These are phyloP conservation scores for Machaerirhynchus nigripectus DNA, from an alignment of 2,113 vertebrate species.

Conservation along the genomic window DNA sequence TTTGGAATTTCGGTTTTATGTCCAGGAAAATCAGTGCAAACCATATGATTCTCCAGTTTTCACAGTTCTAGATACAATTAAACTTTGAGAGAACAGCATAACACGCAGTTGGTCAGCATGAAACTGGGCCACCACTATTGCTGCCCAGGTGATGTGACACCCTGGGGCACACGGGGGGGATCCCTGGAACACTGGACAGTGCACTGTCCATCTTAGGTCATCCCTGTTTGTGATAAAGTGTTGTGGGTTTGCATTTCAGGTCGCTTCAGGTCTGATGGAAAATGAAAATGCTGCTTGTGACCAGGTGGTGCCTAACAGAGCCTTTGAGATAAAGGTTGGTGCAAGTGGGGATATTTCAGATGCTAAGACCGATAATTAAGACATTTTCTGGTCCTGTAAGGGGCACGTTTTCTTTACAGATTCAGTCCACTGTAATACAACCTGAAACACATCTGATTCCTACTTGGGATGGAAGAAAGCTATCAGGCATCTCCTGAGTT, in stretches of 20 bases:
- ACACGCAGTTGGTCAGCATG: not conserved
- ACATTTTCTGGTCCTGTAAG: not conserved
- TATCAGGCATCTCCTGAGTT: conserved; percentile 71
- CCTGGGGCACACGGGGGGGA: not conserved
- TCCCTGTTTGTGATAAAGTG: not conserved
- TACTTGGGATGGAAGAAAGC: conserved; percentile 86
- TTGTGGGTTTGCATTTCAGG: not conserved
- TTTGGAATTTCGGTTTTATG: not conserved
- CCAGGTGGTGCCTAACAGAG: rapidly evolving
- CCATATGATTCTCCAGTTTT: not conserved
- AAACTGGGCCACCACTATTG: not conserved
- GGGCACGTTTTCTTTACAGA: not conserved
- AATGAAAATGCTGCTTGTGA: not conserved
- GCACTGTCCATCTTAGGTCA: not conserved
- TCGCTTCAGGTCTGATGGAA: not conserved
- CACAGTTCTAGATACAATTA: not conserved
- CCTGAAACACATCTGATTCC: not conserved
- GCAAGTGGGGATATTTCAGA: not conserved
- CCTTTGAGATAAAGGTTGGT: not conserved
- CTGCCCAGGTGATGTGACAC: not conserved
- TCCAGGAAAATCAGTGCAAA: not conserved
- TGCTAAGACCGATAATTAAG: not conserved
- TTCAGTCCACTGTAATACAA: not conserved
- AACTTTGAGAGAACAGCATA: not conserved
- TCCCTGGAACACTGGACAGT: not conserved